Evolutionary conservation across 2,888 invertebrate genomes (phyloP).

Genomic region (Eretmocerus hayati): DNA sequence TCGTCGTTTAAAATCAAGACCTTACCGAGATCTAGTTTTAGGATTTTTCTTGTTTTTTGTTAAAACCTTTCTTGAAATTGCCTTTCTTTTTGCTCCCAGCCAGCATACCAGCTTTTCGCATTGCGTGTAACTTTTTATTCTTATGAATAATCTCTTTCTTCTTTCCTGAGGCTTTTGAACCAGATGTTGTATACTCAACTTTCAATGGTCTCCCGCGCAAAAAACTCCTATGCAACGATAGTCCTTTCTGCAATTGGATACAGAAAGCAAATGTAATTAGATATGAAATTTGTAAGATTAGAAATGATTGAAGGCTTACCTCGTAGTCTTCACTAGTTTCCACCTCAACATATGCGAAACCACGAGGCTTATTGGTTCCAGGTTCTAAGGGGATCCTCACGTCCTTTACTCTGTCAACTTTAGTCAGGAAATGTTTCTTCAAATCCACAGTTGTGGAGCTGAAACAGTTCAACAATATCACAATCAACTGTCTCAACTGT

Average conservation of each 20-base stretch:
- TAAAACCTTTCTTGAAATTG: slow-evolving; percentile 12
- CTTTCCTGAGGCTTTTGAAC: slow-evolving; percentile 39
- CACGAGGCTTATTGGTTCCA: slow-evolving; percentile 39
- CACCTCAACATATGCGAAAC: slow-evolving; percentile 48
- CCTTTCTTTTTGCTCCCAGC: slow-evolving; percentile 39
- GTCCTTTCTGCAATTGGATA: slow-evolving; percentile 44
- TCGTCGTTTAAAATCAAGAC: no score
- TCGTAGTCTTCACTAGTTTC: slow-evolving; percentile 43
- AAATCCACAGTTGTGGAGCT: slow-evolving; percentile 43
- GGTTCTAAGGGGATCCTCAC: slow-evolving; percentile 43
- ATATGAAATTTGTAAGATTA: background rate
- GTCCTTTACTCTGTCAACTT: slow-evolving; percentile 41
- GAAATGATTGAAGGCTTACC: slow-evolving; percentile 32
- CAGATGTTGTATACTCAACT: slow-evolving; percentile 44
- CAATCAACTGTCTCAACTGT: slow-evolving; percentile 6
- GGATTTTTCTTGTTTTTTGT: no score
- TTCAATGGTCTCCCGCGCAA: slow-evolving; percentile 45
- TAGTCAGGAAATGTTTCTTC: slow-evolving; percentile 45
- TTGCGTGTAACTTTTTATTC: slow-evolving; percentile 46
- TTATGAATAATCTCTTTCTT: slow-evolving; percentile 41
- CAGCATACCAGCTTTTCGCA: slow-evolving; percentile 44
- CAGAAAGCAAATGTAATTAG: background rate
- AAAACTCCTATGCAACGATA: slow-evolving; percentile 45
- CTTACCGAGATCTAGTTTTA: no score
- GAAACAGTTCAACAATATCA: slow-evolving; percentile 5